These are phyloP conservation scores for Myzus persicae DNA, from an alignment of 1,140 invertebrate genomes.

Conservation along the genomic window DNA sequence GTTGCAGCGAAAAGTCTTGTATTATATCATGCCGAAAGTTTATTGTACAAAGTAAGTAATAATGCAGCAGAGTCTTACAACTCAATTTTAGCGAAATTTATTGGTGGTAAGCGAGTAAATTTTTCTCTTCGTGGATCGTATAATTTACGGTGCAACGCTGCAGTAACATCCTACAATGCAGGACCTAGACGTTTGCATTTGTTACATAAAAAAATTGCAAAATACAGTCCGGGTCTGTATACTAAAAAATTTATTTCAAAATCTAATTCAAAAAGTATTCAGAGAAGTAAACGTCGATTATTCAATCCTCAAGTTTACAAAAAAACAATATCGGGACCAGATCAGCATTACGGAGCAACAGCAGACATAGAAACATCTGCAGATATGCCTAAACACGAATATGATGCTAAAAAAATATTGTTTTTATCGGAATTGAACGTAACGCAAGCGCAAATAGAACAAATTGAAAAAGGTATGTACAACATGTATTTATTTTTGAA, in stretches of 20 bases:
- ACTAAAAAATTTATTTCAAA: background rate
- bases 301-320: background rate
- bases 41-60: background rate
- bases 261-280: background rate
- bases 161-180: background rate
- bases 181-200: background rate
- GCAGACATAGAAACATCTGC: background rate
- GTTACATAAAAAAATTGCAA: background rate
- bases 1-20: background rate
- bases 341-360: background rate
- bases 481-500: background rate
- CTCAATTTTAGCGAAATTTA: background rate
- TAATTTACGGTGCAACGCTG: background rate
- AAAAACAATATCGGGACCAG: background rate
- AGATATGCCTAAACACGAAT: background rate
- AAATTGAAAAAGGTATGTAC: background rate
- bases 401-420: background rate
- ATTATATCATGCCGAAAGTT: background rate
- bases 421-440: background rate
- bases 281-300: background rate
- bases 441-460: background rate
- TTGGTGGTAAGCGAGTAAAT: background rate
- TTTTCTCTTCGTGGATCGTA: background rate
- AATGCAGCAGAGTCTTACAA: background rate
- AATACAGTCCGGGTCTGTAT: background rate